Percentiles rank a stretch among this genome's conserved stretches.
Evolutionary conservation across 2,888 invertebrate species (phyloP).

Genomic region (Andrena camellia): DNA sequence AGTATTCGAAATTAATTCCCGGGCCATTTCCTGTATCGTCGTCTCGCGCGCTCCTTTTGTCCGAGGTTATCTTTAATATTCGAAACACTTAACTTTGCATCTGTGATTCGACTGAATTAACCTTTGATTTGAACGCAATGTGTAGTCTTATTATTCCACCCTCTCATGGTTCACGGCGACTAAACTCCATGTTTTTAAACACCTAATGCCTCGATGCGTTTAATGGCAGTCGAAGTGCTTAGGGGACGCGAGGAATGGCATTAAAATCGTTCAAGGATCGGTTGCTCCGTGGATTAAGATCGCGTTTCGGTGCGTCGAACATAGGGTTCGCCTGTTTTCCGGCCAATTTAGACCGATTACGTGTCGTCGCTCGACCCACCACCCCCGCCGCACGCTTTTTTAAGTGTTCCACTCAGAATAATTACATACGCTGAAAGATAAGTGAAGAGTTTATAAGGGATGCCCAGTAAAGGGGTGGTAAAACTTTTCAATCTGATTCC

Average conservation of each 20-base stretch:
- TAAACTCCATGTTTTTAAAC: neutral
- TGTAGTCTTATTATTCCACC: neutral
- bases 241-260: constrained; percentile 19
- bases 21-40: neutral
- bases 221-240: constrained; percentile 10
- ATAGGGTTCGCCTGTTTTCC: constrained; percentile 67
- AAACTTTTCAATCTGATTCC: no score
- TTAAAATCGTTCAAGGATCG: constrained; percentile 42
- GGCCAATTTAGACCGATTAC: constrained; percentile 71
- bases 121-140: neutral
- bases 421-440: constrained; percentile 47
- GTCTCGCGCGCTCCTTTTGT: neutral
- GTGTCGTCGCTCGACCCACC: constrained; percentile 50
- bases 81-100: neutral
- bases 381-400: constrained; percentile 40
- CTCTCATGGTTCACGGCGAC: neutral
- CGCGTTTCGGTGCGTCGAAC: constrained; percentile 61
- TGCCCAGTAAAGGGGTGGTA: no score
- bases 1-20: constrained; percentile 10
- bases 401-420: constrained; percentile 57
- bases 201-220: neutral
- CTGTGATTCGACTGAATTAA: neutral
- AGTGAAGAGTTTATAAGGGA: neutral
- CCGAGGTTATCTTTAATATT: neutral
- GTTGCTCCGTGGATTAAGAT: constrained; percentile 53